A percentile compares a stretch with the other conserved stretches of the same genome.
These are phyloP conservation scores for Enteromius thamalakanensis DNA, from an alignment of 2,797 vertebrate genomes.

Conservation along the genomic window DNA sequence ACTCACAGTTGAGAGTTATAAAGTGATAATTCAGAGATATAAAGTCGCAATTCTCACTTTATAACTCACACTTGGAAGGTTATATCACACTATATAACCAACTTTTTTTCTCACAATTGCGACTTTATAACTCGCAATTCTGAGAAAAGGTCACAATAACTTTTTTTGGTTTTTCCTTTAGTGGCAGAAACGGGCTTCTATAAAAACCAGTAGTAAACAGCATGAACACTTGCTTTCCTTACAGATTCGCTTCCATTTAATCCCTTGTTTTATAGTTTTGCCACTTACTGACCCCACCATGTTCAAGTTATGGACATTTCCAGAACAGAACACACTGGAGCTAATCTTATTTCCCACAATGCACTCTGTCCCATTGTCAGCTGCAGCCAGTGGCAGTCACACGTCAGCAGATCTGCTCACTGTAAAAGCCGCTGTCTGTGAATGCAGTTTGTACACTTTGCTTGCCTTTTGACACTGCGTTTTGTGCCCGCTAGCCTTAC, in stretches of 20 bases:
- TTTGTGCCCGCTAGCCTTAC: constrained; percentile 1
- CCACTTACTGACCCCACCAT: background rate
- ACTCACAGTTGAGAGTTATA: too few relatives aligned
- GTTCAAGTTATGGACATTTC: constrained; percentile 11
- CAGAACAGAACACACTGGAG: constrained; percentile 42
- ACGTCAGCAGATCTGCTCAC: constrained; percentile 60
- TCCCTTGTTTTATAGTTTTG: background rate
- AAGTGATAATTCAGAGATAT: too few relatives aligned
- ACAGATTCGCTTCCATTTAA: background rate
- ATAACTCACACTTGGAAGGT: too few relatives aligned
- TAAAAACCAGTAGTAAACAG: background rate
- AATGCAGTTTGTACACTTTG: constrained; percentile 22
- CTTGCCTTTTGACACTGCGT: constrained; percentile 2
- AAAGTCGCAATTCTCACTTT: too few relatives aligned
- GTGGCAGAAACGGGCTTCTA: too few relatives aligned
- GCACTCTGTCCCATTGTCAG: constrained; percentile 66
- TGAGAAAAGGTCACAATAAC: too few relatives aligned
- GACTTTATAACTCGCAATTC: too few relatives aligned
- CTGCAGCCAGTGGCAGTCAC: constrained; percentile 49
- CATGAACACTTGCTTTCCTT: background rate
- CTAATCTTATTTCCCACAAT: constrained; percentile 71
- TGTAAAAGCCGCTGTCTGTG: constrained; percentile 46
- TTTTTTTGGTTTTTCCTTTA: too few relatives aligned
- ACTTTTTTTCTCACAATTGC: too few relatives aligned
- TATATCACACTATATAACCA: too few relatives aligned